phyloP scores from a whole-genome alignment of 1,140 invertebrate species.

The Reticulitermes speratus region DNA sequence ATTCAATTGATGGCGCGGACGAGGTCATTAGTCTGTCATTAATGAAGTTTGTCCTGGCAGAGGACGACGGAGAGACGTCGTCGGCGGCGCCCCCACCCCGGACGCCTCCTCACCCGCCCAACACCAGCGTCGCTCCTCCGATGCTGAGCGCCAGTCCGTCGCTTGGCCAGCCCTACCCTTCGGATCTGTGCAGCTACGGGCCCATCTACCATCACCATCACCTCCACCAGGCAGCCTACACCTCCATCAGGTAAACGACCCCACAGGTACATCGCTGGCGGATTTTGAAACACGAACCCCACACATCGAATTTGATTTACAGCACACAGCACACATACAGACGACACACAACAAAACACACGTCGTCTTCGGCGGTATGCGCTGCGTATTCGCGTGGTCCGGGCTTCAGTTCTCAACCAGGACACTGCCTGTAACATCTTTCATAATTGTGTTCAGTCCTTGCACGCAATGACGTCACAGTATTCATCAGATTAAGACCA shows the following conservation, averaged over 20 bases:
- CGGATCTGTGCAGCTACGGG: slow-evolving; percentile 53
- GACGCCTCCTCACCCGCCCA: not conserved
- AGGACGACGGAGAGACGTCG: slow-evolving; percentile 3
- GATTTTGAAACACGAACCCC: no score
- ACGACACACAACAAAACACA: no score
- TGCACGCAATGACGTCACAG: no score
- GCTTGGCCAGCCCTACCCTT: slow-evolving; percentile 49
- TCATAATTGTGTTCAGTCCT: no score
- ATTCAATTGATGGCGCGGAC: not conserved
- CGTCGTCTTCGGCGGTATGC: no score
- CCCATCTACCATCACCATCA: slow-evolving; percentile 52
- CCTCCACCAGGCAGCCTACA: slow-evolving; percentile 25
- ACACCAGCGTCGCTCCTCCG: slow-evolving; percentile 1
- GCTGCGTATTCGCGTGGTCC: no score
- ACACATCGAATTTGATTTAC: no score
- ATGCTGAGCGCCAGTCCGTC: slow-evolving; percentile 28
- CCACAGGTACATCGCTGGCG: not conserved
- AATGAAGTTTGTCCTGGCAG: slow-evolving; percentile 5
- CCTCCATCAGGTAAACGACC: not conserved
- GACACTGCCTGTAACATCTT: no score
- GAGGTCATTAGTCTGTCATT: slow-evolving; percentile 13
- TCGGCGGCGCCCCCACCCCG: not conserved
- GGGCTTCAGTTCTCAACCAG: no score
- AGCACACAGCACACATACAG: no score
- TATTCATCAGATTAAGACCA: no score